Evolutionary conservation across 2,797 vertebrate species (phyloP), one percentile per base, ranked within the genome.

Genomic region (Pempheris klunzingeri): DNA sequence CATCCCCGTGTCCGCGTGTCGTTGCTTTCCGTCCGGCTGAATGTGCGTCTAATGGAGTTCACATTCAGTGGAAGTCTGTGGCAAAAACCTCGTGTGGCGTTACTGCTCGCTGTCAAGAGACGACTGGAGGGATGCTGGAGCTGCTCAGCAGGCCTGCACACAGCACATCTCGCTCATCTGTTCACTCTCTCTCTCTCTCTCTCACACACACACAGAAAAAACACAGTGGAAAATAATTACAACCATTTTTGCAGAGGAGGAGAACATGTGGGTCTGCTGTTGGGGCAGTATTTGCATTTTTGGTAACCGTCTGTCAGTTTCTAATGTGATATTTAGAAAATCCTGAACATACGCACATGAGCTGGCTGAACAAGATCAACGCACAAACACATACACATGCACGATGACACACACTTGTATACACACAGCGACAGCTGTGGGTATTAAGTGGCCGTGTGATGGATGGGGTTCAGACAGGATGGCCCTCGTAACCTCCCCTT

Each of bases 401-500:
- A 47, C 41, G 65, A 26, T 67, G 28, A 67, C 14, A 32, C 65
- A 55, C 66, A 55, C 38, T 20, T 43, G 54, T 52, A 30, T 64
- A 72, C 71, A 82, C 78, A 76, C 67, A 69, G 76, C 92, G 91
- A 92, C 94, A 94, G 92, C 91, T 92, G 91, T 88, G 92, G 83
- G 91, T 93, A 93, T 94, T 92, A 94, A 92, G 89, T 92, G 88
- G 87, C 84, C 60, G 78, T 50, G 83, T 94, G 93, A 94, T 93
- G 92, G 92, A 94, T 93, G 88, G 87, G 88, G 91, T 90, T 89
- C 81, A 87, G 85, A 84, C 84, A 88, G 83, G 87, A 93, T 88
- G 90, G 81, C 83, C 90, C 90, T 92, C 89, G 92, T 92, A 93
- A 90, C 90, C 88, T 92, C 81, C 83, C 87, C 78, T 93, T 93